phyloP scores from a whole-genome alignment of 2,888 invertebrate species.

The Sabatieria punctata region DNA sequence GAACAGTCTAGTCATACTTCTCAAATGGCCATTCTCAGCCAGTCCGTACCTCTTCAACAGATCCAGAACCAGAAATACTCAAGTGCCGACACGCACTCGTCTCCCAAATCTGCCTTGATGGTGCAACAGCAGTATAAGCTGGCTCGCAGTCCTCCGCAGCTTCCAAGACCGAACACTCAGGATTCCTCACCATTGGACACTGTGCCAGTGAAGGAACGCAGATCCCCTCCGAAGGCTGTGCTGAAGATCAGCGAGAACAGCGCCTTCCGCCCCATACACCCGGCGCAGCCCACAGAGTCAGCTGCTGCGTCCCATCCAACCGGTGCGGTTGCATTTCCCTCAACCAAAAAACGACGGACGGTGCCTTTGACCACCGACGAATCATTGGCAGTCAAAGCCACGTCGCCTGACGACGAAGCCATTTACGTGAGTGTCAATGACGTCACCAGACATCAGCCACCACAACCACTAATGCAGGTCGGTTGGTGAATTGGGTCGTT shows the following conservation, averaged over 20 bases:
- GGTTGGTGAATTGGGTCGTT: no score
- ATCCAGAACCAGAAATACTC: no score
- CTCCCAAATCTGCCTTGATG: background rate
- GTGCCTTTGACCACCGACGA: background rate
- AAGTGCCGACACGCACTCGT: background rate
- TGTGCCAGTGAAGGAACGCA: slow-evolving; percentile 1
- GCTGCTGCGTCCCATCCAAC: no score
- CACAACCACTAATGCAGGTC: no score
- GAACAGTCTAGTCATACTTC: no score
- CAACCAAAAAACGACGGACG: background rate
- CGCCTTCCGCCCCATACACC: slow-evolving; percentile 4
- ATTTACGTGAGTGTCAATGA: no score
- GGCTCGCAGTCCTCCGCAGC: no score
- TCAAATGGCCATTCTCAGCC: background rate
- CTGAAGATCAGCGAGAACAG: background rate
- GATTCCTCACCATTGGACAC: background rate
- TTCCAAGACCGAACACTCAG: background rate
- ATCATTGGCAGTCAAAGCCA: no score
- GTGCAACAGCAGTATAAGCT: background rate
- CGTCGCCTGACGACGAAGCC: no score
- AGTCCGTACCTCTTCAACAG: background rate
- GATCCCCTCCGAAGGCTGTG: background rate
- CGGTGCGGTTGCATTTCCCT: no score
- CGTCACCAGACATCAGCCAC: no score
- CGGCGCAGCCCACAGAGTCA: no score